Conservation (phyloP, 2,888 invertebrate genomes). For the Pachymerium ferrugineum region DNA sequence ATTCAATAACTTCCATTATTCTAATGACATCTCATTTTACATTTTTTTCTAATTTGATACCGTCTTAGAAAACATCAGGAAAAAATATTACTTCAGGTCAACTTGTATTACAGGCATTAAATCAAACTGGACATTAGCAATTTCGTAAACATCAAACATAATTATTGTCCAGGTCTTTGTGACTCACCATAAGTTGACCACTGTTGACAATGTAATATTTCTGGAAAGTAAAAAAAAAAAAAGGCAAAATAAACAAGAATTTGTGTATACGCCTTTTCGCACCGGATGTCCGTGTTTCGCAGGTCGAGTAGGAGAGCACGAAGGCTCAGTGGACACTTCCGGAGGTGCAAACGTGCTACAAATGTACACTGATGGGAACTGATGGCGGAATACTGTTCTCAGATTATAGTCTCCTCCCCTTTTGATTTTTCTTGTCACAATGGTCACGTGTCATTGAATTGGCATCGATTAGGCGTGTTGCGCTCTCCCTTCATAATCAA, state of each 20-base stretch:
- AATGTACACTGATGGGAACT: background rate
- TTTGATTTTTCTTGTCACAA: conserved; percentile 4
- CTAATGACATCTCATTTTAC: too few relatives aligned
- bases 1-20: too few relatives aligned
- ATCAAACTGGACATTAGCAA: background rate
- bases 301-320: conserved; percentile 16
- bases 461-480: conserved; percentile 14
- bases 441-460: conserved; percentile 2
- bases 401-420: background rate
- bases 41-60: too few relatives aligned
- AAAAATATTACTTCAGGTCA: too few relatives aligned
- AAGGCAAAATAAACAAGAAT: background rate
- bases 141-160: too few relatives aligned
- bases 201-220: background rate
- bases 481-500: background rate
- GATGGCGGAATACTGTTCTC: conserved; percentile 18
- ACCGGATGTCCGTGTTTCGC: conserved; percentile 15
- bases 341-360: too few relatives aligned
- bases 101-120: background rate
- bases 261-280: background rate
- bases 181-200: conserved; percentile 2
- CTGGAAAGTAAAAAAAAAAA: background rate
- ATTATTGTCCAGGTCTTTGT: background rate
- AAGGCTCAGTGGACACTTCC: background rate
- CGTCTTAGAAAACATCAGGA: too few relatives aligned